These are phyloP conservation scores for Tetanocera ferruginea DNA, from an alignment of 2,888 invertebrate genomes.

Conservation along the genomic window DNA sequence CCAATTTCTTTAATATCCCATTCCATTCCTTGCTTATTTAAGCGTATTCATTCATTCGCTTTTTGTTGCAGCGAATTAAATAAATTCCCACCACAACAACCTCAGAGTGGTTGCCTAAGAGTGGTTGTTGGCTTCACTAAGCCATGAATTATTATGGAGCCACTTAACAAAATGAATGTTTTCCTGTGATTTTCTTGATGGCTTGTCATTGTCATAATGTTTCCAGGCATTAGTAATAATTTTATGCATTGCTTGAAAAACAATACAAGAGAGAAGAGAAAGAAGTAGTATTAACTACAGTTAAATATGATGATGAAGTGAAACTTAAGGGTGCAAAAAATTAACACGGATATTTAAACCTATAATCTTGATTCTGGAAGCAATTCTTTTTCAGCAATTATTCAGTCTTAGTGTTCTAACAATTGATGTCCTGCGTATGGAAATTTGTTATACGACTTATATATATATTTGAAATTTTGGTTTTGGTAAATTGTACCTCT, in stretches of 20 bases:
- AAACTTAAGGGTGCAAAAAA: background rate
- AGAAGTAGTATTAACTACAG: background rate
- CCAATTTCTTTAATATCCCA: background rate
- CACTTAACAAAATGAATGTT: slow-evolving; percentile 68
- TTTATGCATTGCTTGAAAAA: slow-evolving; percentile 34
- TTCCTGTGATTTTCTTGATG: slow-evolving; percentile 53
- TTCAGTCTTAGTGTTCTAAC: too few species aligned
- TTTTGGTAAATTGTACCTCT: too few species aligned
- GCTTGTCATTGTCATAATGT: slow-evolving; percentile 44
- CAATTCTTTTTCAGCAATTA: too few species aligned
- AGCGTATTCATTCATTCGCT: background rate
- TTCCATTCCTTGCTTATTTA: background rate
- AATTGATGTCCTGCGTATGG: too few species aligned
- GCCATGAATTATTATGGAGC: slow-evolving; percentile 40
- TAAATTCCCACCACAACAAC: slow-evolving; percentile 3
- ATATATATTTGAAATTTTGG: too few species aligned
- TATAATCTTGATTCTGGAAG: background rate
- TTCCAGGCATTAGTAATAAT: slow-evolving; percentile 38
- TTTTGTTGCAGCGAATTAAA: background rate
- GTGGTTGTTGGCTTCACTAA: background rate
- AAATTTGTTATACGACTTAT: too few species aligned
- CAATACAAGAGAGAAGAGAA: background rate
- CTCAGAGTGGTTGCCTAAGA: background rate
- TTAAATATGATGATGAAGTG: background rate
- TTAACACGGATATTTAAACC: background rate